Conservation (phyloP, 2,888 invertebrate genomes). For the Acrobasis repandana region DNA sequence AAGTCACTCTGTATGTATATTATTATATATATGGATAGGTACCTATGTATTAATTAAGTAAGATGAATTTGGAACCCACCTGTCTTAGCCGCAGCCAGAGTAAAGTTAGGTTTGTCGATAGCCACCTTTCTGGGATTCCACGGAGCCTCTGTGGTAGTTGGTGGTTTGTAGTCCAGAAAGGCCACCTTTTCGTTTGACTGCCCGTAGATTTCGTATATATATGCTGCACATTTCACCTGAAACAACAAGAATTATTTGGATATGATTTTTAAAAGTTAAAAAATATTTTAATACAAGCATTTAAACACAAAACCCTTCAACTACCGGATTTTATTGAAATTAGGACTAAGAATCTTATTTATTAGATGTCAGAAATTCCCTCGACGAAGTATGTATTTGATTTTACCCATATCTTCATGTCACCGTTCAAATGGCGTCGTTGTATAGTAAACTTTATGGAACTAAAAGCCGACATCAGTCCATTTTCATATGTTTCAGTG, state of each 20-base stretch:
- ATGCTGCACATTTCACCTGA: constrained; percentile 12
- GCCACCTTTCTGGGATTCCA: constrained; percentile 1
- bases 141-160: background rate
- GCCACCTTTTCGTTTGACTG: constrained; percentile 9
- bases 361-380: no score
- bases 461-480: constrained; percentile 70
- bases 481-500: constrained; percentile 58
- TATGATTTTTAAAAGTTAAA: no score
- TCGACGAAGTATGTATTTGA: no score
- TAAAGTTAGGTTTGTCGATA: constrained; percentile 3
- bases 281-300: no score
- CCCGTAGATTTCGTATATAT: constrained; percentile 13
- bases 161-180: constrained; percentile 4
- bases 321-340: no score
- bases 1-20: no score
- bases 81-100: background rate
- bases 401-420: constrained; percentile 61
- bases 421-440: constrained; percentile 68
- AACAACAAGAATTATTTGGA: background rate
- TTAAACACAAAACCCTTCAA: no score
- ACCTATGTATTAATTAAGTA: no score
- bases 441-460: constrained; percentile 73
- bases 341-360: no score
- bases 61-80: background rate
- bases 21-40: no score